These are phyloP conservation scores for Heteromormyrus szaboi DNA, from an alignment of 2,797 vertebrate genomes.

Conservation along the genomic window DNA sequence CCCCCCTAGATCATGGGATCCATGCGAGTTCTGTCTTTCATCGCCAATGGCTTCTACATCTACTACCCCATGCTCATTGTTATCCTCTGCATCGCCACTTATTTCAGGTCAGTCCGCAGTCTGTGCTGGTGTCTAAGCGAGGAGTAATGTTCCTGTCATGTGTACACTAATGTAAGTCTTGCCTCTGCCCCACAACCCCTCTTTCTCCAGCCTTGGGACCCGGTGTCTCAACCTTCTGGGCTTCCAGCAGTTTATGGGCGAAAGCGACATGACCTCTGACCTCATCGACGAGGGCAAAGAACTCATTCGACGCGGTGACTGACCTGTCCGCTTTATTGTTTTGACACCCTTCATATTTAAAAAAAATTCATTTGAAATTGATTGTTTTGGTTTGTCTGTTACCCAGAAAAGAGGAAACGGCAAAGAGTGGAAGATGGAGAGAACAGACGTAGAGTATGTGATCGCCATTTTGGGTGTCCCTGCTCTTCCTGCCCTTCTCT, in stretches of 20 bases:
- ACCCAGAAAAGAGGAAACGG: slow-evolving; percentile 85
- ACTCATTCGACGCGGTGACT: slow-evolving; percentile 80
- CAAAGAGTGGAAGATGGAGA: slow-evolving; percentile 90
- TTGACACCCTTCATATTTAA: background rate
- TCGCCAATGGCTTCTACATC: slow-evolving; percentile 95
- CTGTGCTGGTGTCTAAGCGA: background rate
- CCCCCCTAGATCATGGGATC: slow-evolving; percentile 90
- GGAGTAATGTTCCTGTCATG: background rate
- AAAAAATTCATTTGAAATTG: background rate
- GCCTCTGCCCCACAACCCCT: background rate
- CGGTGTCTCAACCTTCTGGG: slow-evolving; percentile 93
- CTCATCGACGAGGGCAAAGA: slow-evolving; percentile 95
- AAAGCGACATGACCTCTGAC: slow-evolving; percentile 94
- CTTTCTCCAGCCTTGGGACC: slow-evolving; percentile 77
- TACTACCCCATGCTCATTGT: slow-evolving; percentile 97
- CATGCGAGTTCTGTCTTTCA: slow-evolving; percentile 88
- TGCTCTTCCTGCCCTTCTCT: background rate
- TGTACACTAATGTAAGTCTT: background rate
- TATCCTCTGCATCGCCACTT: slow-evolving; percentile 93
- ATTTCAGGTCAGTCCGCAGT: slow-evolving; percentile 76
- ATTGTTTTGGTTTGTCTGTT: slow-evolving; percentile 1
- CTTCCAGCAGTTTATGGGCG: slow-evolving; percentile 95
- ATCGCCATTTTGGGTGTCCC: background rate
- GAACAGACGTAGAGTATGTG: slow-evolving; percentile 76
- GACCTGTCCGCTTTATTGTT: background rate